Conservation (phyloP, 1,140 invertebrate species). For the Drosophila kurseongensis region DNA sequence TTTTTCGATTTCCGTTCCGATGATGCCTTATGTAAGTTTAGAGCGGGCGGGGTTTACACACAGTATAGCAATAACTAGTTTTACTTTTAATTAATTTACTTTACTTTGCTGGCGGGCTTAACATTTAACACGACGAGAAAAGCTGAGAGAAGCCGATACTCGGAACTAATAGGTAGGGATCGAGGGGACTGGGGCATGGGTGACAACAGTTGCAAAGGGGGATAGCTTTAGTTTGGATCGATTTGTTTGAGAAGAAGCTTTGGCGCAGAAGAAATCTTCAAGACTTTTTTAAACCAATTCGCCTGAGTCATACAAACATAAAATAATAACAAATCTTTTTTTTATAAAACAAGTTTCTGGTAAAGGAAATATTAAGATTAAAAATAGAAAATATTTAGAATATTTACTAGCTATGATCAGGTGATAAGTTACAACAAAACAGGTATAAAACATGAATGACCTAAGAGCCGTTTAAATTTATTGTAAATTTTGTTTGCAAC, state of each 20-base stretch:
- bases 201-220: slow-evolving; percentile 61
- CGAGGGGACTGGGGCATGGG: slow-evolving; percentile 5
- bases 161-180: slow-evolving; percentile 32
- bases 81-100: slow-evolving; percentile 47
- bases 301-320: neutral
- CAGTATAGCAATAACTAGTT: slow-evolving; percentile 75
- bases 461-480: slow-evolving; percentile 1
- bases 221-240: slow-evolving; percentile 42
- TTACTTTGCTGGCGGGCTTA: slow-evolving; percentile 62
- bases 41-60: slow-evolving; percentile 63
- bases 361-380: slow-evolving; percentile 1
- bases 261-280: neutral
- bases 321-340: slow-evolving; percentile 8
- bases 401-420: neutral
- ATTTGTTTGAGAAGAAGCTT: slow-evolving; percentile 1
- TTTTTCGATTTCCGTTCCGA: slow-evolving; percentile 22
- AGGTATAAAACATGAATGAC: neutral
- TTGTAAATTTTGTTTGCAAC: neutral
- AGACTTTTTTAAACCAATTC: slow-evolving; percentile 1
- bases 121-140: slow-evolving; percentile 78
- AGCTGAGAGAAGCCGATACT: slow-evolving; percentile 60
- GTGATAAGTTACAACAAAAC: slow-evolving; percentile 1
- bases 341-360: neutral
- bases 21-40: slow-evolving; percentile 51
- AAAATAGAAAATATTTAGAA: neutral